Evolutionary conservation across 1,140 invertebrate genomes (phyloP), one percentile per base, ranked within the genome.

Genomic region (Calosoma granatense): DNA sequence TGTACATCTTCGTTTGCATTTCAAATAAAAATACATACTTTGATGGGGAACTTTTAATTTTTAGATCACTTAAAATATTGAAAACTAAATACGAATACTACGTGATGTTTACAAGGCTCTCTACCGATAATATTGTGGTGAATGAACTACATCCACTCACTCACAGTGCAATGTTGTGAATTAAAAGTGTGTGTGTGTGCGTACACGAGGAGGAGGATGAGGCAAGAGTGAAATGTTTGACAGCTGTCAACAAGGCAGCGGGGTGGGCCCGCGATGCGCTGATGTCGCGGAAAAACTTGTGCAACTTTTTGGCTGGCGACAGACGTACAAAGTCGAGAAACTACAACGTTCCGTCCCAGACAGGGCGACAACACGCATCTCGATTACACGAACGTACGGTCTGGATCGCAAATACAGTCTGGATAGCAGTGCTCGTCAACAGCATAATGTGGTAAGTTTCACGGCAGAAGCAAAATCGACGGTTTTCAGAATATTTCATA

Each of bases 281-380:
- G 79, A 79, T 60, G 78, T 86, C 59, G 83, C 84, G 6, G 83
- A 85, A 64, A 87, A 87, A 70, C 63, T 88, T 58, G 80, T 83
- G 62, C 77, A 84, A 54, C 69, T 87, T 43, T 86, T 87, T 61
- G 82, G 83, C 36, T 87, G 85, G 83, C 74, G 84, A 59, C 84
- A 87, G 65, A 86, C 83, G 26, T 88, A 88, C 68, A 82, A 85
- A 53, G 84, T 88, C 58, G 80, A 85, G 64, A 84, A 85, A 64
- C 72, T 84, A 58, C 85, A 88, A 64, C 78, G 81, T 67, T 79
- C 79, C 61, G 76, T 85, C 53, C 70, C 79, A 22, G 79, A 78
- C 11, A 74, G 78, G 58, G 66, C 67, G 14, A 73, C 75, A 51
- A 71, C 66, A 59, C 62, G 67, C 41, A 70, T 70, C 56, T 71